Base-by-base conservation (phyloP, 2,113 vertebrate species). In the Gallinago media region DNA sequence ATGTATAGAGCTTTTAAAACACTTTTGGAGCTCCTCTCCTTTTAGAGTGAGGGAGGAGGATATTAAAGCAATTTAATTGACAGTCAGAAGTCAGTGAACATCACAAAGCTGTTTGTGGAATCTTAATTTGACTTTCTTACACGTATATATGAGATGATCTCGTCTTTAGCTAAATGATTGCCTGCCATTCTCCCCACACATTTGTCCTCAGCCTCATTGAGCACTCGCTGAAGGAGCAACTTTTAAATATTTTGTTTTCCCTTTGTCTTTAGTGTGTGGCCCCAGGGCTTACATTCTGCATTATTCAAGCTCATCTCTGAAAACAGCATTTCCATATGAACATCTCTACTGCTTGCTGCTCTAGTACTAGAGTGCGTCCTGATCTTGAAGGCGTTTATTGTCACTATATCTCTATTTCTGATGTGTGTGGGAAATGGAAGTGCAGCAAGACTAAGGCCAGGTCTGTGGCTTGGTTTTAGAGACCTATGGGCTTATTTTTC, bases 231-330 rank as follows among this genome's bases (percentile, higher is more conserved):
- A 91, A 84, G 83, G 61, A 96, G 50, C 61, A 81, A 78, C 38
- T 89, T 88, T 1, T 59, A 91, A 92, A 91, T 94, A 85, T 82
- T 92, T 93, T 92, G 77, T 65, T 94, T 96, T 90, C 76, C 72
- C 29, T 26, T 80, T 7, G 4, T 91, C 44, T 92, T 87, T 25
- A 21, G 26, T 70, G 54, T 78, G 66, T 93, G 87, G 87, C 89
- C 70, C 56, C 68, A 49, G 42, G 93, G 50, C 17, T 85, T 92
- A 22, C 40, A 5, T 27, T 29, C 34, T 79, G 62, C n/a, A n/a
- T 70, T 89, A 27, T 67, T 86, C 59, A 84, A 89, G 67, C 79
- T 75, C 25, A 71, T 78, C 32, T 88, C 56, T 62, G 52, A 55
- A 89, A 82, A 72, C 47, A 72, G 65, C 20, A 82, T 96, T 88